Percentiles rank a stretch among this genome's conserved stretches.
phyloP scores from a whole-genome alignment of 2,888 invertebrate species.

The Mamestra brassicae region DNA sequence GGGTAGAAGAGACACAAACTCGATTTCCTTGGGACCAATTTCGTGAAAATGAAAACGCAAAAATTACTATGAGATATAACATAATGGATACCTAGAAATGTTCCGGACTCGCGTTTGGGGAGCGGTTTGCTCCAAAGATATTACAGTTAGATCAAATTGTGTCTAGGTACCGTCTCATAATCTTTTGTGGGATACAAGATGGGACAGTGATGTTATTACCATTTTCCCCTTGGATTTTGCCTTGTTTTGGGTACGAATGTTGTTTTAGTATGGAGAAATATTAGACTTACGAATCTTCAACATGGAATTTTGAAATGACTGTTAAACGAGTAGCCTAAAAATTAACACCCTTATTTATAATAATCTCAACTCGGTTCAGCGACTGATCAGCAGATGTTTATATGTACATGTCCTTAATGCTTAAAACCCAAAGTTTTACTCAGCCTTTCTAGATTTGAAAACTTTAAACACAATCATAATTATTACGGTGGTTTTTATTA shows the following conservation, averaged over 20 bases:
- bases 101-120: conserved; percentile 46
- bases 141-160: conserved; percentile 66
- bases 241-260: conserved; percentile 13
- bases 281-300: background rate
- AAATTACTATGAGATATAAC: conserved; percentile 69
- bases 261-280: background rate
- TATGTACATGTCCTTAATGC: too few species aligned
- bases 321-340: too few species aligned
- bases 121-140: conserved; percentile 47
- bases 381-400: too few species aligned
- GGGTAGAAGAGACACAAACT: conserved; percentile 82
- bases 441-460: too few species aligned
- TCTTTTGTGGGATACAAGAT: conserved; percentile 48
- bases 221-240: conserved; percentile 30
- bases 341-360: too few species aligned
- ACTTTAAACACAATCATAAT: too few species aligned
- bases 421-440: too few species aligned
- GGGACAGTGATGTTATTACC: conserved; percentile 44
- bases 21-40: conserved; percentile 80
- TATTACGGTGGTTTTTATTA: too few species aligned
- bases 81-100: conserved; percentile 64
- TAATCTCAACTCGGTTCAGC: too few species aligned
- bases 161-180: conserved; percentile 53
- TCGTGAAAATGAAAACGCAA: conserved; percentile 82
- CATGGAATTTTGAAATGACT: too few species aligned